phyloP scores from a whole-genome alignment of 30 jellyfish, hydroid and myxozoan genomes.

The Phacellophora camtschatica region DNA sequence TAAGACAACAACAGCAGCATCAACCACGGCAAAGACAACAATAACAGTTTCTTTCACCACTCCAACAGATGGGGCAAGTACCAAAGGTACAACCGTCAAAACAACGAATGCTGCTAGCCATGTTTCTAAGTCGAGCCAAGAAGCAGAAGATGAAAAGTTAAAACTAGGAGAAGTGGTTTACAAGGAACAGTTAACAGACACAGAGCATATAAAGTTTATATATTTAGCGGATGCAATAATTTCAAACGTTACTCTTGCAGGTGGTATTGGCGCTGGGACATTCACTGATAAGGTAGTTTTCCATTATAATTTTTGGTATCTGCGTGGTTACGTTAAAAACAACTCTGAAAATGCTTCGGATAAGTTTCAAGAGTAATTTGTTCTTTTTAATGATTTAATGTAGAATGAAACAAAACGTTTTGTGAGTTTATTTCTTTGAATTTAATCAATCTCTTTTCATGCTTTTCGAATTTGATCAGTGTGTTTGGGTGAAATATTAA shows the following conservation, averaged over 20 bases:
- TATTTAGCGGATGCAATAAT: constrained; percentile 52
- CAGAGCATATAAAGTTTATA: constrained; percentile 62
- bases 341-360: too few relatives aligned
- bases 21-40: neutral
- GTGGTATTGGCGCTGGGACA: constrained; percentile 92
- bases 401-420: too few relatives aligned
- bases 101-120: constrained; percentile 28
- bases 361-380: too few relatives aligned
- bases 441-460: too few relatives aligned
- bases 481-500: too few relatives aligned
- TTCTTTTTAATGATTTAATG: too few relatives aligned
- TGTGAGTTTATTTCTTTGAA: too few relatives aligned
- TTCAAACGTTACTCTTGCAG: constrained; percentile 69
- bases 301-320: too few relatives aligned
- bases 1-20: neutral
- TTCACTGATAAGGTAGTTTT: constrained; percentile 84
- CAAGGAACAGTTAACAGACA: constrained; percentile 80
- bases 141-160: neutral
- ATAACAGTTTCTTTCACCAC: neutral
- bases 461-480: too few relatives aligned
- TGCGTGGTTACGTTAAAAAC: too few relatives aligned
- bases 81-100: constrained; percentile 12
- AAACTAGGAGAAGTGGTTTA: constrained; percentile 82
- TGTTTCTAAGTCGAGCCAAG: constrained; percentile 21
- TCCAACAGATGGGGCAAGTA: neutral